These are phyloP conservation scores for Erpornis zantholeuca DNA, from an alignment of 2,113 vertebrate genomes.

Conservation along the genomic window DNA sequence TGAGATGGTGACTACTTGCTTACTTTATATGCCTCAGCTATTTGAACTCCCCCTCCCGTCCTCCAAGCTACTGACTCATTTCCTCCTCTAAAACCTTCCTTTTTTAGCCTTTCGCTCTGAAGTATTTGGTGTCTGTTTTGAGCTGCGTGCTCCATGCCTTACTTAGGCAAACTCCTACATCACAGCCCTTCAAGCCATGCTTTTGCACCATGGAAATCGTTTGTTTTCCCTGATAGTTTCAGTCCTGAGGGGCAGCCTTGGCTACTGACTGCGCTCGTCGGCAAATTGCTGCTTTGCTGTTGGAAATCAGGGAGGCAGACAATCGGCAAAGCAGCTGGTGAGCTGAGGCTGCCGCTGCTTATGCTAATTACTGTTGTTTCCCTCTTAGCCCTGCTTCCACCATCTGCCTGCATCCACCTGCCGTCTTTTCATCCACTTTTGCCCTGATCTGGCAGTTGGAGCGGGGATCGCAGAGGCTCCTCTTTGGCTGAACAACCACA, in stretches of 20 bases:
- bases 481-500: background rate
- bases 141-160: slow-evolving; percentile 15
- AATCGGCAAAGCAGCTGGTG: slow-evolving; percentile 29
- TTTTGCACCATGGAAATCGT: slow-evolving; percentile 1
- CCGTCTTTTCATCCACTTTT: background rate
- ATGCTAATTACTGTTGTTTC: slow-evolving; percentile 39
- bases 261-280: background rate
- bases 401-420: background rate
- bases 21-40: slow-evolving; percentile 46
- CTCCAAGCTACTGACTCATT: slow-evolving; percentile 72
- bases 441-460: background rate
- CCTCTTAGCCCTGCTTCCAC: background rate
- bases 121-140: slow-evolving; percentile 8
- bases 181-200: background rate
- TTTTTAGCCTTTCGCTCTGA: slow-evolving; percentile 16
- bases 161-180: slow-evolving; percentile 57
- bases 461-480: background rate
- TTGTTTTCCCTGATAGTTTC: background rate
- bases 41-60: slow-evolving; percentile 58
- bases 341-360: background rate
- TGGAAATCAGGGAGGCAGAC: background rate
- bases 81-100: slow-evolving; percentile 65
- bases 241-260: background rate
- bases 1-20: slow-evolving; percentile 31
- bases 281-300: background rate